Evolutionary conservation across 2,797 vertebrate genomes (phyloP).

Genomic region (Accipiter fasciatus): DNA sequence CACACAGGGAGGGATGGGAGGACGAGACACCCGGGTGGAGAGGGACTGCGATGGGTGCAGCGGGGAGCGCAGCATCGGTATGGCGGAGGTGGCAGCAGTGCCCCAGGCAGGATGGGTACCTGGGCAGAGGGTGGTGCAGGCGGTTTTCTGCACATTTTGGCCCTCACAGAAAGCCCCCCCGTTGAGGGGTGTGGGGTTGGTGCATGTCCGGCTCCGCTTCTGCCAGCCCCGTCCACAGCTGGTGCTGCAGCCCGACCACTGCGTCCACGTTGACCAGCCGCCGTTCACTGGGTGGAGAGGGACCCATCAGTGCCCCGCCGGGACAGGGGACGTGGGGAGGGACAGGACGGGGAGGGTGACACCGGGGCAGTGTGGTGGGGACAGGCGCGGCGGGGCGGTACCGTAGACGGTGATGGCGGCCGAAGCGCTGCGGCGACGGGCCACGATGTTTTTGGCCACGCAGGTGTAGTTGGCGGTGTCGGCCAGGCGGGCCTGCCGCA

Average conservation of each 20-base stretch:
- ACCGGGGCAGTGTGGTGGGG: neutral
- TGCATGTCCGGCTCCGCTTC: conserved; percentile 98
- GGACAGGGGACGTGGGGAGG: neutral
- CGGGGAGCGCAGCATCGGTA: neutral
- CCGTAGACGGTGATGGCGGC: conserved; percentile 93
- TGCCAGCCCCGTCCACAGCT: conserved; percentile 98
- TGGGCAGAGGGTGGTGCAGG: conserved; percentile 98
- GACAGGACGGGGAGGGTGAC: neutral
- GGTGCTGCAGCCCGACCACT: conserved; percentile 97
- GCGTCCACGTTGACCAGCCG: conserved; percentile 99
- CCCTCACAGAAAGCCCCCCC: conserved; percentile 98
- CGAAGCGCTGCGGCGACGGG: conserved; percentile 89
- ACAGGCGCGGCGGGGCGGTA: conserved; percentile 45
- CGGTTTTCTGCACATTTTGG: conserved; percentile 98
- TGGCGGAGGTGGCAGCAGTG: neutral
- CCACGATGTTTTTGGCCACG: conserved; percentile 98
- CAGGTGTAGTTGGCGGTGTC: conserved; percentile 99
- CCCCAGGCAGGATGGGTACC: conserved; percentile 73
- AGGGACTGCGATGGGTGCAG: neutral
- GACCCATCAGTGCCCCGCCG: conserved; percentile 53
- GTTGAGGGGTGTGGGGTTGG: conserved; percentile 98
- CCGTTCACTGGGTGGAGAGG: conserved; percentile 91
- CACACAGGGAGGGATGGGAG: neutral
- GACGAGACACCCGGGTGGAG: neutral
- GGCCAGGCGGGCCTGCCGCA: conserved; percentile 91